phyloP scores from a whole-genome alignment of 2,888 invertebrate species.

The Hermaeophaga mercurialis region DNA sequence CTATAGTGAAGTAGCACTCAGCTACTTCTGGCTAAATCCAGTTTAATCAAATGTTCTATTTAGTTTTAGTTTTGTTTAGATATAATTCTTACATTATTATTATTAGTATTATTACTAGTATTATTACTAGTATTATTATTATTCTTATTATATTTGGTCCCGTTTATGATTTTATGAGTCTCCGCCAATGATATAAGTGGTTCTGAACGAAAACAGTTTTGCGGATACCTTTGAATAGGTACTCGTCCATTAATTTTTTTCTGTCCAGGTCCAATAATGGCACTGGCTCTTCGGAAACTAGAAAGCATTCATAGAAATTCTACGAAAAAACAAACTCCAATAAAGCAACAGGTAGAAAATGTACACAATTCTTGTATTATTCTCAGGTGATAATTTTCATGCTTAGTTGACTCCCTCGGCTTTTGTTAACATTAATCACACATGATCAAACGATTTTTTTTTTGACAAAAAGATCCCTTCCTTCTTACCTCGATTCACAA shows the following conservation, averaged over 20 bases:
- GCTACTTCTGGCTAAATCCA: too few relatives aligned
- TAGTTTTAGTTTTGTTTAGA: too few relatives aligned
- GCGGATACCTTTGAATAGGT: constrained; percentile 25
- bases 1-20: too few relatives aligned
- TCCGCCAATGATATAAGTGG: constrained; percentile 11
- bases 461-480: constrained; percentile 10
- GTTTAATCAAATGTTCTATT: too few relatives aligned
- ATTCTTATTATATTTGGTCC: too few relatives aligned
- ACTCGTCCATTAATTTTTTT: constrained; percentile 25
- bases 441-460: constrained; percentile 20
- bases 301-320: constrained; percentile 26
- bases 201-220: constrained; percentile 21
- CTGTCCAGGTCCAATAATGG: constrained; percentile 18
- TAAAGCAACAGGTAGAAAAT: constrained; percentile 33
- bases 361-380: constrained; percentile 22
- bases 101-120: too few relatives aligned
- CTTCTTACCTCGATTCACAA: constrained; percentile 13
- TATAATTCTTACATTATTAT: too few relatives aligned
- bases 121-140: too few relatives aligned
- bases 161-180: background rate
- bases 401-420: constrained; percentile 18
- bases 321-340: constrained; percentile 29
- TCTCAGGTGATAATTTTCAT: constrained; percentile 30
- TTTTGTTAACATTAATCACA: constrained; percentile 30
- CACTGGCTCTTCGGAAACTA: constrained; percentile 21